phyloP scores from a whole-genome alignment of 2,113 vertebrate genomes.

The Oncorhynchus tshawytscha region DNA sequence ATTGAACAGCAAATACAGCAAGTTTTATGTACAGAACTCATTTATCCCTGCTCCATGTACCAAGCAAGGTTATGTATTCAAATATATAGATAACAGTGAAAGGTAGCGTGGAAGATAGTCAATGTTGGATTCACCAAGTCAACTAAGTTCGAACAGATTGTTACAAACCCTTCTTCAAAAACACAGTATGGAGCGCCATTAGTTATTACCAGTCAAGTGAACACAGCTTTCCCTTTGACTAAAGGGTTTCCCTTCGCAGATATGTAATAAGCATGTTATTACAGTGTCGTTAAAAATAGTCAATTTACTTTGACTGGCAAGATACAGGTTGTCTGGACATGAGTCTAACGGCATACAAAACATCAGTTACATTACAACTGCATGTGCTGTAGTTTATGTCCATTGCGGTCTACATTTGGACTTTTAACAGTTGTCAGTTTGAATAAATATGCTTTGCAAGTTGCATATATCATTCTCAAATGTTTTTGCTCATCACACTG shows the following conservation, averaged over 20 bases:
- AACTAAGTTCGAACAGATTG: background rate
- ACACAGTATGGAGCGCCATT: no score
- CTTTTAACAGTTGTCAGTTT: no score
- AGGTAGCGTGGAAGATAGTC: conserved; percentile 27
- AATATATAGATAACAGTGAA: conserved; percentile 30
- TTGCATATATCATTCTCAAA: conserved; percentile 1
- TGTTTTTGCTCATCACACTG: conserved; percentile 39
- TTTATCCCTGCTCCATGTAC: background rate
- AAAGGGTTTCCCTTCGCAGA: conserved; percentile 54
- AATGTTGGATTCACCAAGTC: conserved; percentile 4
- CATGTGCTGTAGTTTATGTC: conserved; percentile 16
- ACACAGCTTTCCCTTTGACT: conserved; percentile 29
- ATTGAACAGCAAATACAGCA: conserved; percentile 37
- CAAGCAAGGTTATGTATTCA: conserved; percentile 20
- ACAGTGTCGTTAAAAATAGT: conserved; percentile 19
- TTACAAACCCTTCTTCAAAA: background rate
- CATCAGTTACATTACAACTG: conserved; percentile 20
- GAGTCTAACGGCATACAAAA: background rate
- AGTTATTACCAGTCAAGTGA: conserved; percentile 17
- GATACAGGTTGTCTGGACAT: conserved; percentile 7
- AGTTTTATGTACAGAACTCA: conserved; percentile 13
- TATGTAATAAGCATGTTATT: conserved; percentile 6
- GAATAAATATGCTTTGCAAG: background rate
- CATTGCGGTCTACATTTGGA: no score
- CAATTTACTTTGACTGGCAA: background rate